These are phyloP conservation scores for Holothuria leucospilota DNA, from an alignment of 53 echinoderm and acorn worm genomes.

Conservation along the genomic window DNA sequence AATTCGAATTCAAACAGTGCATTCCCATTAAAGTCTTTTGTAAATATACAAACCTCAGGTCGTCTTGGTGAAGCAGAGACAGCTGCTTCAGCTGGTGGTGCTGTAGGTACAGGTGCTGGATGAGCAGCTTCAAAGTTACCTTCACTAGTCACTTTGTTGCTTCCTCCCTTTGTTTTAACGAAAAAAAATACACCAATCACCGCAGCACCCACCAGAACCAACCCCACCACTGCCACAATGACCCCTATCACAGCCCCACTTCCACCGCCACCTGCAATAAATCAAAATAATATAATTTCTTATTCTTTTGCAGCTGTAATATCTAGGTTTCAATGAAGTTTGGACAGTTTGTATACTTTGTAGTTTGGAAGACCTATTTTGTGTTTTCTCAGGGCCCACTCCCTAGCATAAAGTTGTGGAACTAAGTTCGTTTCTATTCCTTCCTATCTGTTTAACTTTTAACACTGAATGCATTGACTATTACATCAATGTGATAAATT, in stretches of 20 bases:
- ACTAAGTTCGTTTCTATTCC: too few relatives aligned
- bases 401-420: too few relatives aligned
- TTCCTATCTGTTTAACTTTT: too few relatives aligned
- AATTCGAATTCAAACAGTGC: too few relatives aligned
- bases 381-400: too few relatives aligned
- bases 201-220: neutral
- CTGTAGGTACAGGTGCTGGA: neutral
- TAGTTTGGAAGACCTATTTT: too few relatives aligned
- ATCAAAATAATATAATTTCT: too few relatives aligned
- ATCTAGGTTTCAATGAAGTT: too few relatives aligned
- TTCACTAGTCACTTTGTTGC: neutral
- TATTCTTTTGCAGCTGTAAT: too few relatives aligned
- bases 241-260: neutral
- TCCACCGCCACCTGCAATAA: neutral
- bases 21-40: neutral
- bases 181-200: neutral
- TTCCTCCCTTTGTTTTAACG: neutral
- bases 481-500: too few relatives aligned
- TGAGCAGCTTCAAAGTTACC: conserved; percentile 14
- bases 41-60: neutral
- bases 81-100: neutral
- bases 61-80: neutral
- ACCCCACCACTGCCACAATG: neutral
- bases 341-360: too few relatives aligned
- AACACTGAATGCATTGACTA: too few relatives aligned